Conservation (phyloP, 2,888 invertebrate genomes). For the Drosophila meridionalis region DNA sequence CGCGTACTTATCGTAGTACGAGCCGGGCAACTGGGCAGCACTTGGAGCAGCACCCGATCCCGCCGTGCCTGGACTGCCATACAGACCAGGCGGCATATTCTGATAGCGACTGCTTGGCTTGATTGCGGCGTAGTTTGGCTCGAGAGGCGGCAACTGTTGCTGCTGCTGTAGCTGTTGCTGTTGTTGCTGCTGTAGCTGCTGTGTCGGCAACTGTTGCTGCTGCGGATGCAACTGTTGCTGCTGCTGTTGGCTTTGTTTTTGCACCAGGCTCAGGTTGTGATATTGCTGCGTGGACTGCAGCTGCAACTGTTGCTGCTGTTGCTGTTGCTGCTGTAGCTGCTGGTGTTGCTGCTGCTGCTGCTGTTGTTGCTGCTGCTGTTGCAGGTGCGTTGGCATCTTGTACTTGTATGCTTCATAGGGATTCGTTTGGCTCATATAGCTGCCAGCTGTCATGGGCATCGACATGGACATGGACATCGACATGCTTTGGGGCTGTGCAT, state of each 20-base stretch:
- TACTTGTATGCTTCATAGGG: conserved; percentile 52
- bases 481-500: conserved; percentile 65
- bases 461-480: conserved; percentile 34
- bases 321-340: conserved; percentile 20
- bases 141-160: conserved; percentile 65
- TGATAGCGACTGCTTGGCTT: conserved; percentile 71
- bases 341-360: conserved; percentile 22
- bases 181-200: conserved; percentile 9
- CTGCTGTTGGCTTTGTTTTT: conserved; percentile 20
- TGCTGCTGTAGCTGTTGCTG: conserved; percentile 29
- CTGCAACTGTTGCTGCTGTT: conserved; percentile 24
- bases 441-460: conserved; percentile 12
- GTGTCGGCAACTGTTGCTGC: conserved; percentile 11
- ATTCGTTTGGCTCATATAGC: conserved; percentile 27
- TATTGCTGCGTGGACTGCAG: conserved; percentile 14
- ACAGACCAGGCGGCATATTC: conserved; percentile 22
- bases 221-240: conserved; percentile 34
- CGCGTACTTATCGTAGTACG: conserved; percentile 76
- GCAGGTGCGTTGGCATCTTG: conserved; percentile 36
- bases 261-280: conserved; percentile 2
- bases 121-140: conserved; percentile 70
- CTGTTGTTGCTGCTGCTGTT: conserved; percentile 36
- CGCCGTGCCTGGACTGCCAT: conserved; percentile 22
- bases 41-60: not conserved
- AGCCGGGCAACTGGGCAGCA: conserved; percentile 9